These are phyloP conservation scores for Malacoctenus gilli DNA, from an alignment of 2,797 vertebrate genomes.

Conservation along the genomic window DNA sequence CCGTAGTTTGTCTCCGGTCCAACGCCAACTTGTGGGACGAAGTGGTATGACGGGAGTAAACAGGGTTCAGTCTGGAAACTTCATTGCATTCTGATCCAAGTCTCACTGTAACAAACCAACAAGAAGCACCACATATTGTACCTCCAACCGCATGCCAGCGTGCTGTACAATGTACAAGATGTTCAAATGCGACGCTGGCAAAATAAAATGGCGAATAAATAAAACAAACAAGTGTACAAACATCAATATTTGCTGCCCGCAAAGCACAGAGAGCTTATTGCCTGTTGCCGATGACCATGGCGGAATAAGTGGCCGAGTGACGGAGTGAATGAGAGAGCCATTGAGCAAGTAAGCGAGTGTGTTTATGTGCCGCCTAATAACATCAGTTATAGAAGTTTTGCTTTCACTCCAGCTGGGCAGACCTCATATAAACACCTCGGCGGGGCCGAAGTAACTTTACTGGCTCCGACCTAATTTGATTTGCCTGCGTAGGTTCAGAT, in stretches of 20 bases:
- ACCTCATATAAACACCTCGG: conserved; percentile 59
- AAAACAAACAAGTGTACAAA: not conserved
- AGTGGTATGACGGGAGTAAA: no score
- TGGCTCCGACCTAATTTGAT: conserved; percentile 59
- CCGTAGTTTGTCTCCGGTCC: no score
- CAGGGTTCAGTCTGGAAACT: no score
- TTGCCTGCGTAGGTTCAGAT: conserved; percentile 56
- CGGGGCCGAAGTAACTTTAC: conserved; percentile 42
- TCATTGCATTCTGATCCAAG: no score
- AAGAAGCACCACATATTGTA: no score
- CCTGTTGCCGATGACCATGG: conserved; percentile 11
- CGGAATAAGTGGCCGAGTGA: conserved; percentile 28
- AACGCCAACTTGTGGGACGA: no score
- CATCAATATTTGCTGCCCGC: conserved; percentile 1
- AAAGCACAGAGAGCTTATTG: conserved; percentile 6
- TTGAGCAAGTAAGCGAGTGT: conserved; percentile 44
- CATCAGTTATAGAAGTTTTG: conserved; percentile 66
- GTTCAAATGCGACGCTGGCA: no score
- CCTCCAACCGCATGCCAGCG: no score
- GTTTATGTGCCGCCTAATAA: conserved; percentile 71
- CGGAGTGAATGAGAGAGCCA: conserved; percentile 40
- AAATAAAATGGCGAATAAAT: no score
- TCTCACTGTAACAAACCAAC: no score
- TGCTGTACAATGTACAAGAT: no score
- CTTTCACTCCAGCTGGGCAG: conserved; percentile 58